Base-by-base conservation (phyloP, 2,797 vertebrate genomes). In the Neosilurus mollespiculum region DNA sequence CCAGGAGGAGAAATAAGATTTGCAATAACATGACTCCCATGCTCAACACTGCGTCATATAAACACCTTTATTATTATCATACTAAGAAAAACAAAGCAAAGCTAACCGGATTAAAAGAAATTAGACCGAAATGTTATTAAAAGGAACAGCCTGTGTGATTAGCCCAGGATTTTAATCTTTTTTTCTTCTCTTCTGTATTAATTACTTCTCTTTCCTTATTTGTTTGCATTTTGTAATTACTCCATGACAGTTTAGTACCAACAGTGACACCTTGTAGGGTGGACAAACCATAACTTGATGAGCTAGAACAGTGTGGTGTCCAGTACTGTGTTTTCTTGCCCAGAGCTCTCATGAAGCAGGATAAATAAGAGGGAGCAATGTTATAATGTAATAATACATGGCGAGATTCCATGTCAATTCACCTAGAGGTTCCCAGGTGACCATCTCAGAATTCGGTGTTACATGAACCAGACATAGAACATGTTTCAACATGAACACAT, bases 1-100 rank as follows among this genome's bases (percentile, higher is more conserved):
- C 62, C 81, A 84, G 73, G 81, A 87, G 84, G 75, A 64, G 81
- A 76, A 83, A 84, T 82, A 67, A 89, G 49, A 83, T 79, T 78
- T 69, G 59, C 64, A 86, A 24, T 59, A 73, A 78, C 66, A 56
- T 84, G 84, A 86, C 61, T 86, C 82, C 54, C 20, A 66, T 77
- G 73, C 72, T 78, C 24, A 15, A 49, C 70, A 82, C 26, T 26
- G 78, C 62, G n/a, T 86, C 67, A 54, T 61, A 73, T 72, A 72
- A 75, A 62, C 56, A 49, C 20, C 26, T 59, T 61, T 26, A n/a
- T 70, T 9, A 26, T 51, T 30, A 51, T 78, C 22, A 43, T 53
- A 77, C 54, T 65, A 62, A 64, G 9, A 49, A 8, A 85, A 75
- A 64, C 16, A 34, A 51, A 37, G 14, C 18, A 30, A 30, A 80